Evolutionary conservation across 1,140 invertebrate genomes (phyloP), one percentile per base, ranked within the genome.

Genomic region (Oncopeltus fasciatus): DNA sequence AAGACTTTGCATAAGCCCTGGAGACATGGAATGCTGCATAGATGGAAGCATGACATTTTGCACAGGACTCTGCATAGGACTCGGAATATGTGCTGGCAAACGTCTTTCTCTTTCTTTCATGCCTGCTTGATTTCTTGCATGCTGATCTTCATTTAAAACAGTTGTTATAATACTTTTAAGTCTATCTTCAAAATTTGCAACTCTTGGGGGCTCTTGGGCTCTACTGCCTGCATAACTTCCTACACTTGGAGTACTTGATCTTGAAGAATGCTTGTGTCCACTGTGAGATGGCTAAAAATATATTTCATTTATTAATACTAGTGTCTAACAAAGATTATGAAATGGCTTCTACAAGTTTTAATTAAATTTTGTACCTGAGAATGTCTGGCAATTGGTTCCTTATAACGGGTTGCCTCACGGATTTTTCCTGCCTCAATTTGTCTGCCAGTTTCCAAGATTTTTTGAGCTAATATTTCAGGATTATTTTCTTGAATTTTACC

Each of bases 401-500:
- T 60, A 38, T n/a, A 21, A 14, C 47, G 26, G 8, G 33, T 28
- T 33, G 60, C 69, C 31, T 70, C 74, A 4, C 74, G 70, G 56
- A 79, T 80, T 71, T 87, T 86, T 24, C 84, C 85, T 9, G 87
- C 88, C 72, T 92, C 88, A 53, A 92, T 87, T 73, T 91, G 87
- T 0, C 89, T 76, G 3, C 89, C 89, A 0, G 87, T 91, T 72
- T 92, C 90, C 18, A 92, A 74, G 64, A 92, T 92, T 70, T 93
- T 93, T 72, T 89, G 86, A 0, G 90, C 89, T 16, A 92, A 72
- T 46, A 92, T 82, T 73, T 92, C 90, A 0, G 89, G 90, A 77
- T 92, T 92, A 68, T 90, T 90, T 69, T 92, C 90, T 68, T 92
- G 86, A 62, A 92, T 93, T 73, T 91, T 92, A 2, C 85, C 88